Percentiles rank a stretch among this genome's conserved stretches.
Conservation (phyloP, 1,140 invertebrate genomes). For the Cardiocondyla obscurior region DNA sequence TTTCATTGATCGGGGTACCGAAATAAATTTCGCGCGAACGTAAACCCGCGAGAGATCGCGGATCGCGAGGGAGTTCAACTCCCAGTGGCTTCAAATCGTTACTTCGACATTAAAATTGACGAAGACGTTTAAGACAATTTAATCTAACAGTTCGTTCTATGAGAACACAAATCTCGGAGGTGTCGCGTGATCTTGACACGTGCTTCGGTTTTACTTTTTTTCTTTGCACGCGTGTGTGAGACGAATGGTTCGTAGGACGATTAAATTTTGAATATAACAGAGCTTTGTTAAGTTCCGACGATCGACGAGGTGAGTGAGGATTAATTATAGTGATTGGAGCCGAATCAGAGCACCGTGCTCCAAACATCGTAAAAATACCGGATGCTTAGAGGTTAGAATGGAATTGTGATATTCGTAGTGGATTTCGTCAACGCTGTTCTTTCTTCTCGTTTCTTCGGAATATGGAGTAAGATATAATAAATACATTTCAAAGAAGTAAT, state of each 20-base stretch:
- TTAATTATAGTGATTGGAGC: background rate
- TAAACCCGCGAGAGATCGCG: background rate
- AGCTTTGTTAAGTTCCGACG: slow-evolving; percentile 1
- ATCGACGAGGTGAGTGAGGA: slow-evolving; percentile 35
- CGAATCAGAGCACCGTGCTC: background rate
- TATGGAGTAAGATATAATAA: background rate
- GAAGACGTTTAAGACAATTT: background rate
- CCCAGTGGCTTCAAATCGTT: background rate
- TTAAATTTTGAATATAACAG: background rate
- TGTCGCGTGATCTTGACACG: background rate
- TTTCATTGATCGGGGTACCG: background rate
- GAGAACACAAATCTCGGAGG: background rate
- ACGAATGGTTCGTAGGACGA: background rate
- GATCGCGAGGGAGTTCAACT: background rate
- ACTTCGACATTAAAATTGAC: background rate
- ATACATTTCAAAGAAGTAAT: background rate
- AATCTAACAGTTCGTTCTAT: background rate
- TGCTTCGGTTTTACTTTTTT: background rate
- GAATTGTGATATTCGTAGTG: background rate
- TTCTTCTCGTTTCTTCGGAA: background rate
- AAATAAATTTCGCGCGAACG: background rate
- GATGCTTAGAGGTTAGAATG: background rate
- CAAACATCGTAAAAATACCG: background rate
- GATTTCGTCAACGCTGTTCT: background rate
- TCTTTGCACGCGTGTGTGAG: slow-evolving; percentile 10